Conservation (phyloP, 1,140 invertebrate genomes). For the Sycophila sp. region DNA sequence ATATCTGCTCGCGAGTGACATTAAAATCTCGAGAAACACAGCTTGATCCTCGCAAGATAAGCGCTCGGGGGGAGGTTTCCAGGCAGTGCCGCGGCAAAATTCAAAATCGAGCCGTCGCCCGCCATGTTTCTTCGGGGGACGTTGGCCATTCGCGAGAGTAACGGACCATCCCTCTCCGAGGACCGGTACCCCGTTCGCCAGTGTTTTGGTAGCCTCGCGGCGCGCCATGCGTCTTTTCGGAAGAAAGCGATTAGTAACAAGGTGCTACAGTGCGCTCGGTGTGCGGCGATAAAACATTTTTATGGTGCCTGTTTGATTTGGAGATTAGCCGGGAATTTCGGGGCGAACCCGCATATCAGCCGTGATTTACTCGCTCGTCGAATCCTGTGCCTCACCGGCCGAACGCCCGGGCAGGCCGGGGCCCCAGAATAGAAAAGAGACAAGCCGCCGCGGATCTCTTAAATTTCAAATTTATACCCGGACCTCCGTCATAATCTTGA, state of each 20-base stretch:
- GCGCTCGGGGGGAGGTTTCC: too few species aligned
- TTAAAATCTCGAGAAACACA: not conserved
- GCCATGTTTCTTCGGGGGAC: too few species aligned
- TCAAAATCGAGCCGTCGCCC: too few species aligned
- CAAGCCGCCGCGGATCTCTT: slow-evolving; percentile 52
- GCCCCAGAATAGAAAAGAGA: slow-evolving; percentile 1
- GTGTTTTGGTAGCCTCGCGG: not conserved
- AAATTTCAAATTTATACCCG: slow-evolving; percentile 67
- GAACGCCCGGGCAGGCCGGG: not conserved
- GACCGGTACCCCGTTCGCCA: too few species aligned
- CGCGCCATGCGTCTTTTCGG: slow-evolving; percentile 49
- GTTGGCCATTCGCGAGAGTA: too few species aligned
- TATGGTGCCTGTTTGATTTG: slow-evolving; percentile 64
- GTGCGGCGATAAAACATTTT: slow-evolving; percentile 64
- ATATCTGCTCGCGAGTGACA: not conserved
- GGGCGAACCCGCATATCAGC: slow-evolving; percentile 67
- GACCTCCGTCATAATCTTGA: slow-evolving; percentile 63
- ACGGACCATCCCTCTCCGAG: too few species aligned
- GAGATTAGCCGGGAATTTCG: slow-evolving; percentile 66
- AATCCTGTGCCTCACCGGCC: slow-evolving; percentile 36
- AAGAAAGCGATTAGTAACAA: slow-evolving; percentile 50
- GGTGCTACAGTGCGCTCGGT: slow-evolving; percentile 50
- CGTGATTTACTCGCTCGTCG: slow-evolving; percentile 62
- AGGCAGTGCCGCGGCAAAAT: not conserved
- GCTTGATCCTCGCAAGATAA: not conserved